phyloP scores from a whole-genome alignment of 64 coral and sea anemone genomes.

The Montipora capricornis region DNA sequence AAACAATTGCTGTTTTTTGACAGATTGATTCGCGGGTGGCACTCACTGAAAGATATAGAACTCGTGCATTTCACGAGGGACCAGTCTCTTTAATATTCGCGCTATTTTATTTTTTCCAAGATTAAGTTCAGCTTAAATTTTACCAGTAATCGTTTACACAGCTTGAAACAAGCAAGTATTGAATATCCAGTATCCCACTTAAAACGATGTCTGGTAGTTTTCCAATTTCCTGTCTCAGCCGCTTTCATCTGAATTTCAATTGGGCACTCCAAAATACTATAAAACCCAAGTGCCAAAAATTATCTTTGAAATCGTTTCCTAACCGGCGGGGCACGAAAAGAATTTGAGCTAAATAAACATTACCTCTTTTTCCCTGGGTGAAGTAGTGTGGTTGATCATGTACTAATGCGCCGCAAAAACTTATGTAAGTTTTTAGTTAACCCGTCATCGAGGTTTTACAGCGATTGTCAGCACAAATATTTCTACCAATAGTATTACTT shows the following conservation, averaged over 20 bases:
- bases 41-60: not conserved
- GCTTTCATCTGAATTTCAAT: not conserved
- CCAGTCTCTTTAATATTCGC: not conserved
- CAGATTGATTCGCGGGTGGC: not conserved
- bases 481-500: not conserved
- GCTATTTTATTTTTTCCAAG: too few relatives aligned
- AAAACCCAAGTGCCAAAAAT: not conserved
- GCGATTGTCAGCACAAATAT: not conserved
- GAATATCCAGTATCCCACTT: not conserved
- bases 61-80: not conserved
- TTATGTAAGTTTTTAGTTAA: not conserved
- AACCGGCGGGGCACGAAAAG: not conserved
- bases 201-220: constrained; percentile 3
- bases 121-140: too few relatives aligned
- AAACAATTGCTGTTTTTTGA: not conserved
- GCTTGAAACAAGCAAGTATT: not conserved
- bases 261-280: not conserved
- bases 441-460: not conserved
- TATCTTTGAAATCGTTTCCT: not conserved
- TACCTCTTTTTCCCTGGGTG: not conserved
- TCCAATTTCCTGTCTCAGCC: not conserved
- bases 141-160: not conserved
- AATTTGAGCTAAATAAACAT: not conserved
- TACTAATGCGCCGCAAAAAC: not conserved
- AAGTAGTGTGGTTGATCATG: not conserved